These are phyloP conservation scores for Polietes domitor DNA, from an alignment of 2,888 invertebrate genomes.

Conservation along the genomic window DNA sequence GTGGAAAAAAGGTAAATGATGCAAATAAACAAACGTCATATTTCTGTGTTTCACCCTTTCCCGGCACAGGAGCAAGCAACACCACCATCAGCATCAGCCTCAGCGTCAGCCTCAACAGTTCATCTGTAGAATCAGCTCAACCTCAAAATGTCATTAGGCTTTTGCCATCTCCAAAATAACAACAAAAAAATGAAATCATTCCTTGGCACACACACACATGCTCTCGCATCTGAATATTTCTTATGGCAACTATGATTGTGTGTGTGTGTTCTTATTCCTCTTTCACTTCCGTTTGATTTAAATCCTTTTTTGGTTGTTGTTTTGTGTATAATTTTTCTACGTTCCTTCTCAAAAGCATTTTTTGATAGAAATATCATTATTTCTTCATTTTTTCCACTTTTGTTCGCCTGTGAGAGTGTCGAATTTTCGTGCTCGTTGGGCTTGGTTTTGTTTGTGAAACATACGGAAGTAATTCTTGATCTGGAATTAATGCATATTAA, in stretches of 20 bases:
- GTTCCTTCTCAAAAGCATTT: slow-evolving; percentile 5
- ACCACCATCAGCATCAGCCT: neutral
- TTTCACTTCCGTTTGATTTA: slow-evolving; percentile 62
- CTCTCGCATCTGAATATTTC: slow-evolving; percentile 32
- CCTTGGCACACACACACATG: neutral
- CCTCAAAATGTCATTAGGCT: slow-evolving; percentile 79
- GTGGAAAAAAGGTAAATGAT: slow-evolving; percentile 75
- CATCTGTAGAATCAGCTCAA: slow-evolving; percentile 71
- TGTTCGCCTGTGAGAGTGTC: slow-evolving; percentile 14
- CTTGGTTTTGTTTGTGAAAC: slow-evolving; percentile 21
- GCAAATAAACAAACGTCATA: slow-evolving; percentile 78
- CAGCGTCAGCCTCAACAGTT: slow-evolving; percentile 22
- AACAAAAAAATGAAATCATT: slow-evolving; percentile 22
- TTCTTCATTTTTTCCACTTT: slow-evolving; percentile 33
- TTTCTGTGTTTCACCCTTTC: slow-evolving; percentile 63
- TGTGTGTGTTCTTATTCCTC: slow-evolving; percentile 23
- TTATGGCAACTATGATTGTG: neutral
- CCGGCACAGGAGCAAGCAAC: neutral
- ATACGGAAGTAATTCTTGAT: slow-evolving; percentile 75
- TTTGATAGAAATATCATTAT: slow-evolving; percentile 68
- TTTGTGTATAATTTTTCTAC: slow-evolving; percentile 18
- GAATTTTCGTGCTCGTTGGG: neutral
- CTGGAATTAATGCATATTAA: slow-evolving; percentile 81
- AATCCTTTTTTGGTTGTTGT: slow-evolving; percentile 61
- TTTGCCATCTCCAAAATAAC: slow-evolving; percentile 50